Percentiles rank a stretch among this genome's conserved stretches.
phyloP scores from a whole-genome alignment of 23 tunicate genomes.

The Phallusia fumigata region DNA sequence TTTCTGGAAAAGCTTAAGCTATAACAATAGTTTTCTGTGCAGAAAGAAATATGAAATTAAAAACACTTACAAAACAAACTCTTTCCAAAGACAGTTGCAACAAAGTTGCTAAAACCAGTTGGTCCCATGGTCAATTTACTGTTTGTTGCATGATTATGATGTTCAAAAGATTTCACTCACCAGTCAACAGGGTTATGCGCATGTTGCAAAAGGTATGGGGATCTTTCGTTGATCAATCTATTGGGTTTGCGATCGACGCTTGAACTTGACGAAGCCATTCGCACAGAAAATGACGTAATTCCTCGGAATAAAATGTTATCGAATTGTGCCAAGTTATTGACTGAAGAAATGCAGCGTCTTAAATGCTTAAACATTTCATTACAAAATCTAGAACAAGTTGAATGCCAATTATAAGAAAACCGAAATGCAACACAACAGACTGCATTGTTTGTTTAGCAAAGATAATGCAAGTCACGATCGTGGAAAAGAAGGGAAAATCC shows the following conservation, averaged over 20 bases:
- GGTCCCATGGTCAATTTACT: no score
- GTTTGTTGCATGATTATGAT: no score
- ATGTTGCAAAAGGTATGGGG: slow-evolving; percentile 47
- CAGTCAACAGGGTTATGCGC: slow-evolving; percentile 53
- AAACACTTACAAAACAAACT: no score
- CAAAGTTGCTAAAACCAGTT: no score
- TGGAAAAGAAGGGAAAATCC: background rate
- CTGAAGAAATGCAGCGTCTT: background rate
- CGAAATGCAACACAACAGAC: background rate
- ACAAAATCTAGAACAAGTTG: background rate
- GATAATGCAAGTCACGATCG: background rate
- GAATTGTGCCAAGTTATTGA: background rate
- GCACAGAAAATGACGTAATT: background rate
- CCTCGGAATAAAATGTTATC: background rate
- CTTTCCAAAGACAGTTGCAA: no score
- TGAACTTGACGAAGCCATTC: slow-evolving; percentile 1
- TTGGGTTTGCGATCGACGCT: slow-evolving; percentile 8
- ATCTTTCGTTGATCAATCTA: slow-evolving; percentile 38
- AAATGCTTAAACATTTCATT: slow-evolving; percentile 2
- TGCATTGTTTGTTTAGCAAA: no score
- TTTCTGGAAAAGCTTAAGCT: no score
- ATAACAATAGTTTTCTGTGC: no score
- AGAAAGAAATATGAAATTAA: no score
- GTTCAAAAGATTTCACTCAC: slow-evolving; percentile 35
- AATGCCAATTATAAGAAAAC: background rate